Evolutionary conservation across 2,797 vertebrate genomes (phyloP).

Genomic region (Brachymystax lenok): DNA sequence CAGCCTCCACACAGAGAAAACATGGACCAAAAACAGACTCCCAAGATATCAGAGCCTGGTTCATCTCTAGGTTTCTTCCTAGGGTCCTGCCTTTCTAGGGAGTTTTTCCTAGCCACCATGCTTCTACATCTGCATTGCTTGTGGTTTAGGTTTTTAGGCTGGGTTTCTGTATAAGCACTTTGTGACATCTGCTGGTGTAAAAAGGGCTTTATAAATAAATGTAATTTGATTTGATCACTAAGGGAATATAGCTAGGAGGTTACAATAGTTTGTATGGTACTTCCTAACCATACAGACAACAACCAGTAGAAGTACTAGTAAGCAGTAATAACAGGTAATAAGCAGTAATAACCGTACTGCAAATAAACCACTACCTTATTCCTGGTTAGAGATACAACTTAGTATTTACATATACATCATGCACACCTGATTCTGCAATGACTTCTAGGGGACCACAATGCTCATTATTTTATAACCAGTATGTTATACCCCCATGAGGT

Average conservation of each 20-base stretch:
- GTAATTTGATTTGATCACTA: too few relatives aligned
- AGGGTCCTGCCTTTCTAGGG: too few relatives aligned
- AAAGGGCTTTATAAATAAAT: too few relatives aligned
- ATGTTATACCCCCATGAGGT: not conserved
- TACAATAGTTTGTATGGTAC: not conserved
- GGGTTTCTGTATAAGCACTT: too few relatives aligned
- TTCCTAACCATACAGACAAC: too few relatives aligned
- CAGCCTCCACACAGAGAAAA: conserved; percentile 17
- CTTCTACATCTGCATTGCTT: too few relatives aligned
- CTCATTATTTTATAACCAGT: not conserved
- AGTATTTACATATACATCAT: not conserved
- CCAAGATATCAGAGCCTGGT: not conserved
- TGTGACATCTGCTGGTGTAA: too few relatives aligned
- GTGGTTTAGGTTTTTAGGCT: too few relatives aligned
- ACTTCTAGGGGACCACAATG: not conserved
- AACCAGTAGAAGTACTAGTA: not conserved
- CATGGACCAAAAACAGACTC: not conserved
- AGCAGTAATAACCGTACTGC: not conserved
- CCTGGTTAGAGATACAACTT: not conserved
- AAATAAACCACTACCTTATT: not conserved
- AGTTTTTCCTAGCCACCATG: too few relatives aligned
- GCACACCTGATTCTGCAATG: not conserved
- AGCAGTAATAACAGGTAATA: not conserved
- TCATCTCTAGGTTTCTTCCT: too few relatives aligned
- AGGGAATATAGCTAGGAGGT: not conserved